A percentile compares a stretch with the other conserved stretches of the same genome.
These are phyloP conservation scores for Musca vetustissima DNA, from an alignment of 1,140 invertebrate species.

Conservation along the genomic window DNA sequence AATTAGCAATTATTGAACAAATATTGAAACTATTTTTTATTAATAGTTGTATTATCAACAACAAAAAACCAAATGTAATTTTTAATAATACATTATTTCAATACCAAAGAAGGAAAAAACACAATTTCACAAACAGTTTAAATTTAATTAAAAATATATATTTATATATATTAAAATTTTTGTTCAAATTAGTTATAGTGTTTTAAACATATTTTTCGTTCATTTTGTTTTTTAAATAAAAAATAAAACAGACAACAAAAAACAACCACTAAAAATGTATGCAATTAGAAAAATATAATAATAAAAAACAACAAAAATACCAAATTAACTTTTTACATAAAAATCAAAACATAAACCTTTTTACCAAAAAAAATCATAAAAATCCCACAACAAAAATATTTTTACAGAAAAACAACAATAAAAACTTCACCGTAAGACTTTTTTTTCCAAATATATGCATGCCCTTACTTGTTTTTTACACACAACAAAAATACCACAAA, in stretches of 20 bases:
- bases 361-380: neutral
- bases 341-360: too few species aligned
- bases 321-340: too few species aligned
- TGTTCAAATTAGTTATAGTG: neutral
- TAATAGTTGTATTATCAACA: too few species aligned
- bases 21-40: conserved; percentile 7
- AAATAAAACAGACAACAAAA: neutral
- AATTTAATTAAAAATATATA: conserved; percentile 7
- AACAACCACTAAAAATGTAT: neutral
- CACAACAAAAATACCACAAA: neutral
- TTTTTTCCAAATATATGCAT: too few species aligned
- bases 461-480: neutral
- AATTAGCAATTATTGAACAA: conserved; percentile 22
- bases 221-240: neutral
- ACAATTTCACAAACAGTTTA: conserved; percentile 21
- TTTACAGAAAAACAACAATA: too few species aligned
- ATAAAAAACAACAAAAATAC: neutral
- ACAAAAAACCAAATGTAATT: too few species aligned
- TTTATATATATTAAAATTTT: neutral
- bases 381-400: too few species aligned
- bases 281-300: neutral
- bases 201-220: too few species aligned
- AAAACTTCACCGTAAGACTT: too few species aligned
- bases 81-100: too few species aligned
- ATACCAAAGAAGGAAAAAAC: too few species aligned